Evolutionary conservation across 2,888 invertebrate species (phyloP).

Genomic region (Parnassius mnemosyne): DNA sequence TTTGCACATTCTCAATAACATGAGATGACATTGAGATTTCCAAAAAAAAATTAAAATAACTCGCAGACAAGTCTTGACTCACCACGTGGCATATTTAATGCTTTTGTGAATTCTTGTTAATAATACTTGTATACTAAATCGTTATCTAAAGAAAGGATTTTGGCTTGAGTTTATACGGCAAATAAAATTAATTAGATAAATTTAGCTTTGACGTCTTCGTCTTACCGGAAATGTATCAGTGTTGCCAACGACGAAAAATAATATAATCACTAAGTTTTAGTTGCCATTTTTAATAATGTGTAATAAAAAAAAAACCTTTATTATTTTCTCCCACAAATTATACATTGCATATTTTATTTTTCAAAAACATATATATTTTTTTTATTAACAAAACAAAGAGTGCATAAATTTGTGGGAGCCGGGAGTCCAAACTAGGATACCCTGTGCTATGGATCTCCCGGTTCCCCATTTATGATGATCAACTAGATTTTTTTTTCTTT

Average conservation of each 20-base stretch:
- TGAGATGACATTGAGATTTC: constrained; percentile 63
- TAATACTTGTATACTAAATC: constrained; percentile 14
- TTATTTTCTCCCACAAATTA: no score
- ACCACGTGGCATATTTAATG: constrained; percentile 71
- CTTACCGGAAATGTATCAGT: constrained; percentile 32
- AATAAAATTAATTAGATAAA: constrained; percentile 62
- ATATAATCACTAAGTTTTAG: background rate
- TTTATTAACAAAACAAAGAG: no score
- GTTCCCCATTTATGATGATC: no score
- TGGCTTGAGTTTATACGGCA: constrained; percentile 33
- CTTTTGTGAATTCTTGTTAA: constrained; percentile 19
- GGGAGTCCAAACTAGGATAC: no score
- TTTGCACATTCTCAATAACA: constrained; percentile 68
- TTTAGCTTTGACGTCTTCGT: constrained; percentile 68
- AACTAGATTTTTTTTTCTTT: no score
- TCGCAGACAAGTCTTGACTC: constrained; percentile 39
- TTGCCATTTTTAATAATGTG: no score
- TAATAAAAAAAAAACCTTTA: no score
- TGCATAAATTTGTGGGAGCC: no score
- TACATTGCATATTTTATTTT: no score
- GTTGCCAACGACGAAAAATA: constrained; percentile 17
- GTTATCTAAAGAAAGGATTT: constrained; percentile 16
- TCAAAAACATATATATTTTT: no score
- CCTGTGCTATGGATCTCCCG: no score
- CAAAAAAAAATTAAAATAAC: constrained; percentile 35